Evolutionary conservation across 2,888 invertebrate genomes (phyloP).

Genomic region (Girardia tigrina): DNA sequence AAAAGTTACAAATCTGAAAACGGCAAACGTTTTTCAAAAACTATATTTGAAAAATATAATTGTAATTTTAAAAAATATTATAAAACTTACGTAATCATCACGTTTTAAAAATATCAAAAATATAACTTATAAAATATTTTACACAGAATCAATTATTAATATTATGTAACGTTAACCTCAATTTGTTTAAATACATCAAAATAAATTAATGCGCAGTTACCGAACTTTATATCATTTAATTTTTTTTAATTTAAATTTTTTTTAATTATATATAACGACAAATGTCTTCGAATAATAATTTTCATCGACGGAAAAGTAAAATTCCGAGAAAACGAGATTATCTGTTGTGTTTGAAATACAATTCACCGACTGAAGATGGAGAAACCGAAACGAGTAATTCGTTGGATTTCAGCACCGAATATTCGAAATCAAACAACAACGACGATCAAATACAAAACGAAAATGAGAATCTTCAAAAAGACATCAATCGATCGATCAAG

Average conservation of each 20-base stretch:
- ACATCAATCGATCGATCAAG: neutral
- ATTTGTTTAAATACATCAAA: neutral
- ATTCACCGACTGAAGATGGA: neutral
- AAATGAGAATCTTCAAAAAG: conserved; percentile 11
- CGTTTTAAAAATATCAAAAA: too few species aligned
- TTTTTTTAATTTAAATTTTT: neutral
- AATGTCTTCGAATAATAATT: conserved; percentile 3
- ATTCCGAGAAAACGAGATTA: conserved; percentile 2
- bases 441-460: neutral
- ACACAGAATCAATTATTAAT: too few species aligned
- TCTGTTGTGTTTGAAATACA: neutral
- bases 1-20: too few species aligned
- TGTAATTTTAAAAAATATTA: too few species aligned
- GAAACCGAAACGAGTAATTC: conserved; percentile 14
- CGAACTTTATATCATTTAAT: neutral
- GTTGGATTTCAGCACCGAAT: neutral
- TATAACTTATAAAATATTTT: too few species aligned
- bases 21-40: too few species aligned
- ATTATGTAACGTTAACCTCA: too few species aligned
- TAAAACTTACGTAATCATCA: too few species aligned
- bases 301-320: conserved; percentile 10
- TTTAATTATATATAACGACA: neutral
- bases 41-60: too few species aligned
- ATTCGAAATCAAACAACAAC: neutral
- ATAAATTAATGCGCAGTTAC: conserved; percentile 12